Conservation (phyloP, 2,113 vertebrate genomes). For the Panthera tigris region DNA sequence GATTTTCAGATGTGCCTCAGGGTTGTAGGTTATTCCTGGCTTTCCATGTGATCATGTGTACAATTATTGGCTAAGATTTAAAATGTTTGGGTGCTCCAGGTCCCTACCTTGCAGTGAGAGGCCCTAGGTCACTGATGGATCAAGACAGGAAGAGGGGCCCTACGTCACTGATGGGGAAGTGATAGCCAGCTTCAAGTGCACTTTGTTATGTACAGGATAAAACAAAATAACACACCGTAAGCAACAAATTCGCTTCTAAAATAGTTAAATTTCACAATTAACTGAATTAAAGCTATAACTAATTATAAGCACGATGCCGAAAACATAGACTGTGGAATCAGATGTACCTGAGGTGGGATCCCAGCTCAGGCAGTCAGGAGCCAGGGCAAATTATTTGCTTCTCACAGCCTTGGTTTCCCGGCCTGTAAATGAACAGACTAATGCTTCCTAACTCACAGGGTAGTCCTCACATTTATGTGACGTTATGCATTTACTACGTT, state of each 20-base stretch:
- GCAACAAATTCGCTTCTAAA: neutral
- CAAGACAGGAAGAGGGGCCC: neutral
- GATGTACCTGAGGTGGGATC: neutral
- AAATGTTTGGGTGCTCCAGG: neutral
- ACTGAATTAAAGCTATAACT: neutral
- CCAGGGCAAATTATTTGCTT: neutral
- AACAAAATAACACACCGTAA: slow-evolving; percentile 13
- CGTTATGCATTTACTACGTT: neutral
- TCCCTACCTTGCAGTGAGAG: neutral
- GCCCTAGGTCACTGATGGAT: neutral
- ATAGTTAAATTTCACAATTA: slow-evolving; percentile 3
- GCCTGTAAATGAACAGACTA: neutral
- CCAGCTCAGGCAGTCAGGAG: neutral
- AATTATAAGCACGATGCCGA: neutral
- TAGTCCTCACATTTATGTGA: neutral
- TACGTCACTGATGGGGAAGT: neutral
- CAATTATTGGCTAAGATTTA: slow-evolving; percentile 1
- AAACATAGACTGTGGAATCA: neutral
- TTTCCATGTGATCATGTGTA: neutral
- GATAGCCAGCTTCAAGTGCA: neutral
- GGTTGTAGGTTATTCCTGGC: neutral
- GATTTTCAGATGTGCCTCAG: slow-evolving; percentile 10
- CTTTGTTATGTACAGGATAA: slow-evolving; percentile 1
- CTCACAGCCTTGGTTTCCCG: neutral
- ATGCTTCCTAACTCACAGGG: neutral